A percentile compares a stretch with the other conserved stretches of the same genome.
Conservation (phyloP, 2,113 vertebrate species). For the Calidris pygmaea region DNA sequence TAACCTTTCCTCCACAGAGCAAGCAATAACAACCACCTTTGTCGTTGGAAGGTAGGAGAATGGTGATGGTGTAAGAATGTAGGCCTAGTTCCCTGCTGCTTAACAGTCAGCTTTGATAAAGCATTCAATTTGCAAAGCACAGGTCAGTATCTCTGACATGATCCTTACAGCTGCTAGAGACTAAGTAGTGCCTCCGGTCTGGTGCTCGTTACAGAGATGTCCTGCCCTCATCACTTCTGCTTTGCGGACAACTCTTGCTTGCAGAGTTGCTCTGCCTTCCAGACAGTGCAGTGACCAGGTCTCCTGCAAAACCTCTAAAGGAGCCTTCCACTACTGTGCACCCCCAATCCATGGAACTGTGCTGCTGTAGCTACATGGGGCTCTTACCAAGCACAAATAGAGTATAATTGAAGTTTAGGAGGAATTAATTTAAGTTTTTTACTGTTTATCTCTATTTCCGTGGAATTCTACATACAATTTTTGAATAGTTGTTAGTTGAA, state of each 20-base stretch:
- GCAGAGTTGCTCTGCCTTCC: background rate
- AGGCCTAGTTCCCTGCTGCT: background rate
- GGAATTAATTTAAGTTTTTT: background rate
- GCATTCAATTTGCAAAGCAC: background rate
- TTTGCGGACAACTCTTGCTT: background rate
- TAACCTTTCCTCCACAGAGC: background rate
- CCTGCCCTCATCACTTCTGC: background rate
- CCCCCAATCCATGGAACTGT: background rate
- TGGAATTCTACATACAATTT: background rate
- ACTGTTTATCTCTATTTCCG: background rate
- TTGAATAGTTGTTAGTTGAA: background rate
- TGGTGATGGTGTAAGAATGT: background rate
- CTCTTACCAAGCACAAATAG: background rate
- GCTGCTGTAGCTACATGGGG: background rate
- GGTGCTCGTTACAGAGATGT: background rate
- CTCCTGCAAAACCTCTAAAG: background rate
- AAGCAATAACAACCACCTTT: background rate
- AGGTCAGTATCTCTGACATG: background rate
- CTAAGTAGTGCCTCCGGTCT: background rate
- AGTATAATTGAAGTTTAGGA: background rate
- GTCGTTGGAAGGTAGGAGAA: background rate
- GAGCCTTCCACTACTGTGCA: background rate
- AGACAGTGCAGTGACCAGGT: background rate
- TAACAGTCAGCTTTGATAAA: background rate
- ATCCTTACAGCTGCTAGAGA: background rate